Base-by-base conservation (phyloP, 2,888 invertebrate genomes). In the Athripsodes cinereus region DNA sequence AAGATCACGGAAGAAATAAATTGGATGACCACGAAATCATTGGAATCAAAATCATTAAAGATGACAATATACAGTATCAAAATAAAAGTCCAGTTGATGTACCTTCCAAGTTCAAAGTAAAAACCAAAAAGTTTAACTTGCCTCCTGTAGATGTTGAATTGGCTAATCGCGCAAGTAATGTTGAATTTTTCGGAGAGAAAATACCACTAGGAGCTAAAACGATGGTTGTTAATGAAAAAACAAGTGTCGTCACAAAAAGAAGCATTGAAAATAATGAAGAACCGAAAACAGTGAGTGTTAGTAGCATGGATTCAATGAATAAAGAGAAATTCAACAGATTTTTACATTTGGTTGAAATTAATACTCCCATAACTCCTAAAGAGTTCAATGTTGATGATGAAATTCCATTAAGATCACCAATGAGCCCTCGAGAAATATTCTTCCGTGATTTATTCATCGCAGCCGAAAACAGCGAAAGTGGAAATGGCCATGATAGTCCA, bases 401-500 rank as follows among this genome's bases (percentile, higher is more conserved):
- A 10, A 26, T 35, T n/a, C 22, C n/a, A 18, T 8, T 52, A 5
- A 64, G 66, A 22, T 58, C 61, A 11, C 67, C 70, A 8, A 59
- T 74, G 55, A 69, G 73, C 8, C 74, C 75, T 1, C 66, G 74
- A 40, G 72, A 75, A 63, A 63, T 72, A 57, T 74, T 75, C 61
- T 75, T 75, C 59, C 68, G 70, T 20, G 74, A 75, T 65, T 64
- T 75, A 31, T 69, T 72, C 22, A 68, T 68, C 60, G 67, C 66
- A 34, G 71, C 70, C 1, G 69, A 71, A 51, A 64, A 64, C 54
- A 61, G 63, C 1, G 63, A 57, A 6, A 59, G 46, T 21, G 57
- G 52, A 10, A 59, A 55, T 52, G 60, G 62, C 34, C 60, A 62
- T 1, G 62, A 62, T 26, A 62, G 62, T 51, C 57, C 60, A 1